Percentiles rank a stretch among this genome's conserved stretches.
Conservation (phyloP, 2,797 vertebrate genomes). For the Danio choprae region DNA sequence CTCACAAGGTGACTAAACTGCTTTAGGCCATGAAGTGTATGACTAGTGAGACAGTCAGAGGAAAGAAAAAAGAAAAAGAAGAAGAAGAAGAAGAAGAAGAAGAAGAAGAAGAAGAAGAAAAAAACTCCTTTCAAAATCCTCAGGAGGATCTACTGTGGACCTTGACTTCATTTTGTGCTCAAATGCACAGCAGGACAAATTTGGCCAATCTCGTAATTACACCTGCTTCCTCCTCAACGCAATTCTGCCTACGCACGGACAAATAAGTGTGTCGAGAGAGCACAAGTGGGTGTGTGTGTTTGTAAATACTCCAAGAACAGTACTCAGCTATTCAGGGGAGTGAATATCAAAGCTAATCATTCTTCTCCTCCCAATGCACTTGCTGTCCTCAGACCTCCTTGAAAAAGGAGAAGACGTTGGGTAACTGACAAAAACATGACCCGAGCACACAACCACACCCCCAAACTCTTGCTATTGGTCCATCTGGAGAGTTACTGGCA, state of each 20-base stretch:
- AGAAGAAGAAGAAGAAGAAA: neutral
- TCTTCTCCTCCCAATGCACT: constrained; percentile 19
- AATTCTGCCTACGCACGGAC: constrained; percentile 8
- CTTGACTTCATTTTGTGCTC: constrained; percentile 25
- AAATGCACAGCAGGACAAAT: constrained; percentile 41
- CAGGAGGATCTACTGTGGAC: constrained; percentile 15
- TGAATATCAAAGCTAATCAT: constrained; percentile 31
- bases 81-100: neutral
- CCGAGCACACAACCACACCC: no score
- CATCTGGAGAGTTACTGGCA: no score
- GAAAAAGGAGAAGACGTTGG: neutral
- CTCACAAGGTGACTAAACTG: constrained; percentile 36
- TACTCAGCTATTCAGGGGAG: constrained; percentile 13
- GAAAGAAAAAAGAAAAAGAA: neutral
- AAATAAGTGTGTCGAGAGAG: neutral
- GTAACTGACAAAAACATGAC: constrained; percentile 23
- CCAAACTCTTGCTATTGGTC: no score
- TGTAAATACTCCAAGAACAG: constrained; percentile 18
- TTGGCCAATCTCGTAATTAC: constrained; percentile 29
- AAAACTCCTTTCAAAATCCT: neutral
- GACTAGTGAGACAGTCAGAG: constrained; percentile 16
- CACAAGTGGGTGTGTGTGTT: constrained; percentile 3
- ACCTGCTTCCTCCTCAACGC: constrained; percentile 7
- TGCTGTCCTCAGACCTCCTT: neutral
- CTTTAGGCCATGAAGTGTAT: constrained; percentile 37